These are phyloP conservation scores for Capitulum mitella DNA, from an alignment of 2,888 invertebrate species.

Conservation along the genomic window DNA sequence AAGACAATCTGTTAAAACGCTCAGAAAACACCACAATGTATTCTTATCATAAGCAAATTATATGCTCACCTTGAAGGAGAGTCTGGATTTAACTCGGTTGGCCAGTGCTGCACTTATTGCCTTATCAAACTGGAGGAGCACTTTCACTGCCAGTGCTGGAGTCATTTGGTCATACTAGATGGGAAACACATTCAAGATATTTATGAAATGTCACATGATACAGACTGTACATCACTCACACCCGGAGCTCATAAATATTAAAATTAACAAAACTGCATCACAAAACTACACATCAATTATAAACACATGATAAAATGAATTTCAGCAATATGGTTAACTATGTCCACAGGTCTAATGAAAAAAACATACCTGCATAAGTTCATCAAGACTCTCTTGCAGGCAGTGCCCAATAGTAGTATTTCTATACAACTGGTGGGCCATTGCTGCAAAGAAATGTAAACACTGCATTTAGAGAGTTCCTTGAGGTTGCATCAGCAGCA, in stretches of 20 bases:
- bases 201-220: background rate
- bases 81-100: conserved; percentile 74
- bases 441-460: too few species aligned
- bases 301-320: background rate
- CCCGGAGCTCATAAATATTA: background rate
- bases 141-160: conserved; percentile 83
- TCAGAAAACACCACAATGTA: too few species aligned
- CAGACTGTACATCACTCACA: background rate
- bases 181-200: background rate
- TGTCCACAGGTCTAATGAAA: background rate
- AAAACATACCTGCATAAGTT: conserved; percentile 67
- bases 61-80: conserved; percentile 82
- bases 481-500: too few species aligned
- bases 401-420: conserved; percentile 97
- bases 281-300: background rate
- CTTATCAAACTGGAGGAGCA: conserved; percentile 92
- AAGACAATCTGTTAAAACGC: too few species aligned
- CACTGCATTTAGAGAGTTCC: too few species aligned
- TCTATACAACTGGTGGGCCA: conserved; percentile 95
- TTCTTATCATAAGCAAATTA: too few species aligned
- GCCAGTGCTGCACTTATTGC: conserved; percentile 90
- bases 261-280: background rate
- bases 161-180: conserved; percentile 92
- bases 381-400: conserved; percentile 93
- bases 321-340: background rate